Evolutionary conservation across 2,888 invertebrate species (phyloP), one percentile per base, ranked within the genome.

Genomic region (Elmis aenea): DNA sequence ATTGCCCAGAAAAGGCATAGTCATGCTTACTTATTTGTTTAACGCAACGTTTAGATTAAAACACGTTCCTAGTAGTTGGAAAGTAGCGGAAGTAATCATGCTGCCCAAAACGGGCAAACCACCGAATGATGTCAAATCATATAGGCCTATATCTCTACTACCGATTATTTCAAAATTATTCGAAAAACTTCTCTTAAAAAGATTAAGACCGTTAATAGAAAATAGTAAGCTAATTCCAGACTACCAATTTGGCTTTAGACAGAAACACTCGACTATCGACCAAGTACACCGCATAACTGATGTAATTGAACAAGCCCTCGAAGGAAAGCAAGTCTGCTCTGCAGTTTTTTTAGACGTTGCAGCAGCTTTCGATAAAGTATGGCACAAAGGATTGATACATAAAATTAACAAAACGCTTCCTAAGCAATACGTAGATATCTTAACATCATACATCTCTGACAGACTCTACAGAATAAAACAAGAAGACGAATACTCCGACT

Each of bases 81-180:
- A 51, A 14, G 41, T 51, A 3, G 53, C 51, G 2, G 36, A 26
- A 8, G 34, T 49, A 24, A 58, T 54, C 40, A 54, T 58, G 39
- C 35, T 51, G 2, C 30, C 34, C n/a, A 57, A 57, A 35, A 46
- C 48, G 24, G 45, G 43, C 2, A 55, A 53, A 39, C 33, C 29
- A 14, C 38, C 42, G 3, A 31, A 40, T 14, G 36, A 50, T 23
- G 26, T 40, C 12, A 44, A 36, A 4, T 52, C 44, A 4, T 51
- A 52, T 18, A 28, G 44, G 33, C 51, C 52, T 2, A 58, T 59
- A 16, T 50, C 41, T 12, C 24, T 56, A 11, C 26, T 56, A 5
- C 40, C 52, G 25, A 37, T 46, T 2, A 20, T 56, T 2, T 51
- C 45, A 1, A 56, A 54, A 38, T 1, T 54, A 13, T 48, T 51